A percentile compares a stretch with the other conserved stretches of the same genome.
Conservation (phyloP, 2,797 vertebrate genomes). For the Podargus strigoides region DNA sequence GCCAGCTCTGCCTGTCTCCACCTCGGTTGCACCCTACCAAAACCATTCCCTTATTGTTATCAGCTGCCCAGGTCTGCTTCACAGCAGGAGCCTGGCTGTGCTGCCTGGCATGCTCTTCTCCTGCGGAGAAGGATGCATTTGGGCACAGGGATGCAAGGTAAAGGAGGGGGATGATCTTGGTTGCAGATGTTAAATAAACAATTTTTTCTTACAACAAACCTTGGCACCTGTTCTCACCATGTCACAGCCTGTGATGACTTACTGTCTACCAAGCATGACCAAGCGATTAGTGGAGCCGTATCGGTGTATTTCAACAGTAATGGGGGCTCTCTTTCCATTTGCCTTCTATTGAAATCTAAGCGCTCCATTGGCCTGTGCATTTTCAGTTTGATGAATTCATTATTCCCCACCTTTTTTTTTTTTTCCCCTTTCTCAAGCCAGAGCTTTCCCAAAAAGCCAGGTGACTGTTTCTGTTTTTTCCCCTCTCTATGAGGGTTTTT, state of each 20-base stretch:
- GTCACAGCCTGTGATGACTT: conserved; percentile 76
- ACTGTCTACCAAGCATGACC: conserved; percentile 79
- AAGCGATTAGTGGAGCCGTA: conserved; percentile 76
- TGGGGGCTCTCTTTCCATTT: conserved; percentile 79
- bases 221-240: conserved; percentile 71
- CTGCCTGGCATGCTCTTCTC: neutral
- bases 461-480: neutral
- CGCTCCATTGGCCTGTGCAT: conserved; percentile 76
- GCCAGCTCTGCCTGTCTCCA: neutral
- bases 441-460: conserved; percentile 53
- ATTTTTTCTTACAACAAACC: conserved; percentile 76
- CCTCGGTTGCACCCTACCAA: neutral
- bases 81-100: neutral
- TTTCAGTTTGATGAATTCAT: conserved; percentile 82
- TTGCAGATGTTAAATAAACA: conserved; percentile 74
- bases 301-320: conserved; percentile 72
- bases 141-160: neutral
- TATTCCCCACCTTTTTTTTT: conserved; percentile 65
- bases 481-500: neutral
- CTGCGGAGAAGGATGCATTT: neutral
- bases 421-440: conserved; percentile 20
- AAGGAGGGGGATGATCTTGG: neutral
- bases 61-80: neutral
- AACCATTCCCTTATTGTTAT: neutral
- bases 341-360: conserved; percentile 75